Evolutionary conservation across 37 sponge, comb jelly and placozoan species (phyloP).

Genomic region (Oscarella lobularis): DNA sequence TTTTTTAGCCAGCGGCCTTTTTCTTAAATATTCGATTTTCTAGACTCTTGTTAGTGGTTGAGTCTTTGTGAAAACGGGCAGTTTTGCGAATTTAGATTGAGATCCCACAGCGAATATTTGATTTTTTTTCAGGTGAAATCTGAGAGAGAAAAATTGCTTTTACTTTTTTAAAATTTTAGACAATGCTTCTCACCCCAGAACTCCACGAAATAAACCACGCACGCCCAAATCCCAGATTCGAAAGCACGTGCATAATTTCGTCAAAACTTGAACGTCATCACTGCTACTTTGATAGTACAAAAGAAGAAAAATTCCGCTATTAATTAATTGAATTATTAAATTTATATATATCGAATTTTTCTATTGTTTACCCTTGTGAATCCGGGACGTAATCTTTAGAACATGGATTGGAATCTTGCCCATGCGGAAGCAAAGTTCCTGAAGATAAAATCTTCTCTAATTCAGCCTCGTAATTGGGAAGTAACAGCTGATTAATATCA

Average conservation of each 20-base stretch:
- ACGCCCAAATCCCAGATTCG: slow-evolving; percentile 5
- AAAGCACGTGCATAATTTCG: slow-evolving; percentile 4
- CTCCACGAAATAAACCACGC: background rate
- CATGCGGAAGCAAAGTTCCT: background rate
- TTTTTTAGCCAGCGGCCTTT: too few species aligned
- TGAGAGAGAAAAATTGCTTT: background rate
- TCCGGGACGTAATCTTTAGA: background rate
- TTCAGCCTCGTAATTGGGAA: background rate
- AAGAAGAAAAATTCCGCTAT: background rate
- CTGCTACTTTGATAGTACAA: background rate
- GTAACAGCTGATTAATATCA: background rate
- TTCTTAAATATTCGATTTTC: too few species aligned
- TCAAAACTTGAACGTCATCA: background rate
- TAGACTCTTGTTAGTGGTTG: too few species aligned
- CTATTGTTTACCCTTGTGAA: too few species aligned
- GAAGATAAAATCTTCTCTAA: background rate
- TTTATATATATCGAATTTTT: too few species aligned
- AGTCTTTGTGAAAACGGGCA: too few species aligned
- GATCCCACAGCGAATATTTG: slow-evolving; percentile 5
- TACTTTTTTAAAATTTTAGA: too few species aligned
- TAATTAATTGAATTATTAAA: too few species aligned
- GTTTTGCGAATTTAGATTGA: background rate
- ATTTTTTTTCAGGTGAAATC: background rate
- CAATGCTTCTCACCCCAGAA: background rate
- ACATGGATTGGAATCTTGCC: background rate